phyloP scores from a whole-genome alignment of 2,888 invertebrate species.

The Melangyna quadrimaculata region DNA sequence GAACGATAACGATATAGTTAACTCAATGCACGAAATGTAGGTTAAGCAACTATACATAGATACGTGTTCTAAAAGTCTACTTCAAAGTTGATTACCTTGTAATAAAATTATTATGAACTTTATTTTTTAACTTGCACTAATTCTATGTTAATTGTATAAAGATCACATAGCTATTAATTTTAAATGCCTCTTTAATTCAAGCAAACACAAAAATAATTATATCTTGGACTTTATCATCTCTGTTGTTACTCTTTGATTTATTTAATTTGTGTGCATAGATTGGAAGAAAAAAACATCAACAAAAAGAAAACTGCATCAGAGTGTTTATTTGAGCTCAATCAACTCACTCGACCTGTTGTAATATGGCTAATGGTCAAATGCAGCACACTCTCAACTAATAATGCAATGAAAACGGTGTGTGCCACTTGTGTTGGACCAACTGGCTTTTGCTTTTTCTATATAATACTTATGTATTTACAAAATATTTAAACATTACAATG shows the following conservation, averaged over 20 bases:
- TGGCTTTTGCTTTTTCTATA: constrained; percentile 29
- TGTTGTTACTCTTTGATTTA: background rate
- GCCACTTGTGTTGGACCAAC: constrained; percentile 46
- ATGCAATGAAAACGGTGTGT: constrained; percentile 34
- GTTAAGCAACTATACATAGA: constrained; percentile 1
- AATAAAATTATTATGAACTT: background rate
- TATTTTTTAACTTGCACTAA: background rate
- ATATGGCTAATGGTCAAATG: constrained; percentile 19
- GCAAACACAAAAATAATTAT: too few relatives aligned
- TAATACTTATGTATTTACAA: too few relatives aligned
- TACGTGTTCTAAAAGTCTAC: background rate
- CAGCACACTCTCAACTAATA: constrained; percentile 13
- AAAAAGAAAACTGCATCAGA: background rate
- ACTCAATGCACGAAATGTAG: background rate
- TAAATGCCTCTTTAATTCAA: background rate
- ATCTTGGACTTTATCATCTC: background rate
- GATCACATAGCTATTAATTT: background rate
- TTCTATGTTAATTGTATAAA: background rate
- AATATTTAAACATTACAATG: background rate
- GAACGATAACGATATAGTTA: background rate
- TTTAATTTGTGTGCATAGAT: constrained; percentile 6
- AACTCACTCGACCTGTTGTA: constrained; percentile 54
- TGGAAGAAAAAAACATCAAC: background rate
- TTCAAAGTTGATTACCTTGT: constrained; percentile 4
- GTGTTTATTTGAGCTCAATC: constrained; percentile 14